These are phyloP conservation scores for Nymphalis polychloros DNA, from an alignment of 2,888 invertebrate species.

Conservation along the genomic window DNA sequence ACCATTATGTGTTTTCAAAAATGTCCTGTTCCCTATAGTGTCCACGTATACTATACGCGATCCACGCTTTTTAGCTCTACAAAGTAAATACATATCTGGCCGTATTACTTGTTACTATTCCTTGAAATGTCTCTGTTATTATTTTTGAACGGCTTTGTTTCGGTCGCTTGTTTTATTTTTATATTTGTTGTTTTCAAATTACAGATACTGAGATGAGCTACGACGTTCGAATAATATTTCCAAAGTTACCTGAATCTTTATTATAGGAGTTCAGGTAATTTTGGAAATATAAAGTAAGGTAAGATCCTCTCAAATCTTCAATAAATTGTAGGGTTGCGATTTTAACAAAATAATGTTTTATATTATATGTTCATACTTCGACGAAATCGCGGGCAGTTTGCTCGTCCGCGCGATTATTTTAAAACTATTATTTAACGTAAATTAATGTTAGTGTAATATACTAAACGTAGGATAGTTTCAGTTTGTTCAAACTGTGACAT, in stretches of 20 bases:
- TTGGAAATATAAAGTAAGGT: slow-evolving; percentile 30
- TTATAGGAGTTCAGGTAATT: slow-evolving; percentile 22
- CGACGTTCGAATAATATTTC: slow-evolving; percentile 22
- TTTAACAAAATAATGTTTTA: not conserved
- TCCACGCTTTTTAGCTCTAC: slow-evolving; percentile 1
- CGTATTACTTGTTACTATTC: not conserved
- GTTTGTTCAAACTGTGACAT: no score
- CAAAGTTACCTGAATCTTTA: slow-evolving; percentile 24
- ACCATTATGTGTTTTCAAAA: no score
- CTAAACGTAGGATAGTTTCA: no score
- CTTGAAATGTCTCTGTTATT: not conserved
- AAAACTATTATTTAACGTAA: no score
- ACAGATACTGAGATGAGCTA: slow-evolving; percentile 24
- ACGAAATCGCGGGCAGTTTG: no score
- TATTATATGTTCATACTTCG: no score
- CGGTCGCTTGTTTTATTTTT: slow-evolving; percentile 19
- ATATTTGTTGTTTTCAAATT: slow-evolving; percentile 25
- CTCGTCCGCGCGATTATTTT: no score
- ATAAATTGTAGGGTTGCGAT: not conserved
- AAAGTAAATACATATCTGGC: not conserved
- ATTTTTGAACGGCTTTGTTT: slow-evolving; percentile 8
- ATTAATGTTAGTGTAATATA: no score
- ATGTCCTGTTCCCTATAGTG: not conserved
- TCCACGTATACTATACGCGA: not conserved
- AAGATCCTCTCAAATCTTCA: slow-evolving; percentile 13